Base-by-base conservation (phyloP, 2,888 invertebrate species). In the Epinotia ramella region DNA sequence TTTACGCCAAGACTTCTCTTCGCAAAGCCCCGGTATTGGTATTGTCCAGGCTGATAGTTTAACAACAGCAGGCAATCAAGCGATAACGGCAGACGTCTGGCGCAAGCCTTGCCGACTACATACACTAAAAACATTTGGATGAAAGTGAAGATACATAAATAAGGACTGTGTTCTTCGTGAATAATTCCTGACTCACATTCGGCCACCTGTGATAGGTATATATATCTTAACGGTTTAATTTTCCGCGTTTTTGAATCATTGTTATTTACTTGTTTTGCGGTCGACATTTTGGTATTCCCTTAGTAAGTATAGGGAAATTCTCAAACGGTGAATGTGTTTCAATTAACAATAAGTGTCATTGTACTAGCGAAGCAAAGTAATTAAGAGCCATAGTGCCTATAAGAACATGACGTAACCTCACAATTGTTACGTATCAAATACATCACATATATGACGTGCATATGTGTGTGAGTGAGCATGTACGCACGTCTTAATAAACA, bases 401-500 rank as follows among this genome's bases (percentile, higher is more conserved):
- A 33, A 56, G 5, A 33, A 33, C 33, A 33, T n/a, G 56, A 56
- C 56, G 18, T 28, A 28, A 49, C 11, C 16, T 56, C 4, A 16
- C 28, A 18, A 56, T 64, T 9, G 20, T 33, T 20, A 63, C 40
- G 46, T 20, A 6, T 16, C 6, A 44, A 24, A 59, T 56, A 24
- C 24, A 49, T 16, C 3, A 49, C 7, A 12, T 20, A 44, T 46
- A 65, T 44, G 53, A 13, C 64, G 46, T 46, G 13, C 18, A 63
- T 53, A 40, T 40, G 49, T 65, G 44, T 74, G 56, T 44, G 33
- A 20, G 46, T 20, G 46, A 33, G 40, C 57, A 62, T 56, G 66
- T 44, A 75, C 70, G 33, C 69, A 73, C 12, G 28, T 20, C 67
- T 62, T 65, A 78, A 74, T 66, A 69, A 63, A 78, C 77, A 77